Base-by-base conservation (phyloP, 2,797 vertebrate species). In the Sternotherus odoratus region DNA sequence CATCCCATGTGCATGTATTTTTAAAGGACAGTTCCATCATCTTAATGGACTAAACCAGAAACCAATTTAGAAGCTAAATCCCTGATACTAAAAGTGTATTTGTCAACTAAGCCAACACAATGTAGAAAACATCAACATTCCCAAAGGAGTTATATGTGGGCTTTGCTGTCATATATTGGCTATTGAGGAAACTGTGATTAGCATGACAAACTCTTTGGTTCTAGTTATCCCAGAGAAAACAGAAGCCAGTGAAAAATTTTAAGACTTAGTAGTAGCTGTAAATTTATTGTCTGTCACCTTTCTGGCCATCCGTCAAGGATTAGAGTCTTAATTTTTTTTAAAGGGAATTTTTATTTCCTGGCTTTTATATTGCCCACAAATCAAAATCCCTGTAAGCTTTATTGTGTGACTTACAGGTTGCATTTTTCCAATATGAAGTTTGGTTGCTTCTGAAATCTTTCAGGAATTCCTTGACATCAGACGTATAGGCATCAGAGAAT, bases 11-110 rank as follows among this genome's bases (percentile, higher is more conserved):
- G 2, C 13, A 66, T 85, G 51, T 28, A 9, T 33, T 90, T 93
- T 94, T 90, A 54, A 91, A 93, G 88, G 74, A 81, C 11, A 57
- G 69, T 90, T 91, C 12, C 87, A 5, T 60, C 0, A 17, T 26
- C 8, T 19, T 69, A 10, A 5, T 23, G 84, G 28, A 63, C 80
- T 93, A 86, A 91, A 78, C 60, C 7, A 83, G 77, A 88, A 93
- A 85, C 30, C 60, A 19, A 3, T 63, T 77, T 4, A 2, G 43
- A 69, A 56, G 26, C 88, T 88, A 90, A 12, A 33, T 83, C 19
- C 30, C 23, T 95, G 74, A 12, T 50, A 49, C 83, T 63, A 46
- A 88, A 89, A 93, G 66, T 23, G 36, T 69, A 69, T 69, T 69
- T 39, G n/a, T 39, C 66, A 69, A 11, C 66, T 69, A 69, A 69